These are phyloP conservation scores for Drepana arcuata DNA, from an alignment of 1,140 invertebrate genomes.

Conservation along the genomic window DNA sequence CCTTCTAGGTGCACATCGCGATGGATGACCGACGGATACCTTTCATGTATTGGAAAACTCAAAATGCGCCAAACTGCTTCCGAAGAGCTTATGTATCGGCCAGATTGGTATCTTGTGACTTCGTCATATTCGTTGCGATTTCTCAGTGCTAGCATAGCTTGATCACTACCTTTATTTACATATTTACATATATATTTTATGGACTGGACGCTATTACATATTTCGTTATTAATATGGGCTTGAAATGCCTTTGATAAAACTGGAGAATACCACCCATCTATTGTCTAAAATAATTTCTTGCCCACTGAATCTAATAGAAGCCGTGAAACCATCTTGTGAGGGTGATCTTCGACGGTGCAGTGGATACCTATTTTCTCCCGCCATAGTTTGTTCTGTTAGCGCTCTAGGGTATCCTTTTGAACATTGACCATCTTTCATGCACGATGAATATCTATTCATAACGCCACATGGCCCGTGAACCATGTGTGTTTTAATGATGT, in stretches of 20 bases:
- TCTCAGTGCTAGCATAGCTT: conserved; percentile 35
- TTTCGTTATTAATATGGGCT: conserved; percentile 43
- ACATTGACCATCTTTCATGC: conserved; percentile 29
- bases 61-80: conserved; percentile 50
- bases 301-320: conserved; percentile 19
- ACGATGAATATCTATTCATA: conserved; percentile 20
- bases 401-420: conserved; percentile 21
- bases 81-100: conserved; percentile 51
- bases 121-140: conserved; percentile 19
- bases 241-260: conserved; percentile 32
- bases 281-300: conserved; percentile 29
- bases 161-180: conserved; percentile 50
- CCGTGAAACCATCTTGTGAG: conserved; percentile 19
- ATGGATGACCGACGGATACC: conserved; percentile 22
- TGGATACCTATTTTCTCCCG: conserved; percentile 25
- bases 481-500: conserved; percentile 44
- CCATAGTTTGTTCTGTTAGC: conserved; percentile 13
- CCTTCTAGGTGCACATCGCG: conserved; percentile 21
- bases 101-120: conserved; percentile 30
- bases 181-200: conserved; percentile 68
- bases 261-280: conserved; percentile 48
- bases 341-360: conserved; percentile 23
- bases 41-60: conserved; percentile 24
- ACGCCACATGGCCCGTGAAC: conserved; percentile 47
- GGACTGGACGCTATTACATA: conserved; percentile 35